Evolutionary conservation across 2,888 invertebrate genomes (phyloP).

Genomic region (Epinotia bilunana): DNA sequence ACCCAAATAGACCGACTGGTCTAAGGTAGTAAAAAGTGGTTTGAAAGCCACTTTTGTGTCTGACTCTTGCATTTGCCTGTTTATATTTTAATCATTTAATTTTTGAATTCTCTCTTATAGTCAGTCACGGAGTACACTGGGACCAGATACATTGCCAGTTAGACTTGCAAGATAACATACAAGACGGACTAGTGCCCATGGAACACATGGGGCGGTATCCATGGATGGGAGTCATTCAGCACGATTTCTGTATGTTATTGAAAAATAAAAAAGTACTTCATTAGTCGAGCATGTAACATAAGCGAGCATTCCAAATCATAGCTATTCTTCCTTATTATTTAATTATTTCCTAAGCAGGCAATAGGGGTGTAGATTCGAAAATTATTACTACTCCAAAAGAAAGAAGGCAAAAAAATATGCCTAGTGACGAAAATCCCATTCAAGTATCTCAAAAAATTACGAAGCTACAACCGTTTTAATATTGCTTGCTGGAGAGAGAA

Average conservation of each 20-base stretch:
- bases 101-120: not conserved
- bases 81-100: not conserved
- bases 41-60: not conserved
- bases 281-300: too few relatives aligned
- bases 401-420: too few relatives aligned
- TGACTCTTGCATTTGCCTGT: not conserved
- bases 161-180: not conserved
- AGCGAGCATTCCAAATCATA: too few relatives aligned
- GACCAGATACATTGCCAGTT: constrained; percentile 4
- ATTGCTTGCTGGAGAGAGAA: too few relatives aligned
- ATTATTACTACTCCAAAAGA: too few relatives aligned
- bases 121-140: constrained; percentile 7
- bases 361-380: too few relatives aligned
- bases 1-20: not conserved
- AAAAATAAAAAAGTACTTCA: too few relatives aligned
- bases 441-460: too few relatives aligned
- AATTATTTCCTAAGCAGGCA: too few relatives aligned
- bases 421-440: too few relatives aligned
- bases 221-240: constrained; percentile 19
- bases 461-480: too few relatives aligned
- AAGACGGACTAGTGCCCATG: not conserved
- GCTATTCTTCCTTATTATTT: too few relatives aligned
- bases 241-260: constrained; percentile 19
- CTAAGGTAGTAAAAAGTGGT: not conserved
- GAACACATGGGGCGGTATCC: constrained; percentile 20